phyloP scores from a whole-genome alignment of 1,140 invertebrate species.

The Bombus confusus region DNA sequence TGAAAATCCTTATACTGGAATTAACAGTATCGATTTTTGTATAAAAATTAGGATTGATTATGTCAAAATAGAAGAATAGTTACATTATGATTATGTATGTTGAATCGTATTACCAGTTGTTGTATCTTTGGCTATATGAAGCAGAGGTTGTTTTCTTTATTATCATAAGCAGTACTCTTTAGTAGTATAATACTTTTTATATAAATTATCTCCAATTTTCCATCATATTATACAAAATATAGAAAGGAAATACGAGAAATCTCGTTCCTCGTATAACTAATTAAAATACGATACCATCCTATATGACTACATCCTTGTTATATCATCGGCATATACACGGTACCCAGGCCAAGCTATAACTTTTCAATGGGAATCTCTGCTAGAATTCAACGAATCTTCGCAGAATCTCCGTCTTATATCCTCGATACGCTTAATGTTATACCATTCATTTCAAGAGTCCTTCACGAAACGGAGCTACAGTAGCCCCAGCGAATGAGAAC shows the following conservation, averaged over 20 bases:
- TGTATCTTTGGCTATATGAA: too few species aligned
- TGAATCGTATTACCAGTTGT: too few species aligned
- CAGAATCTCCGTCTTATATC: constrained; percentile 19
- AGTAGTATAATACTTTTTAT: not conserved
- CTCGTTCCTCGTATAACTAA: not conserved
- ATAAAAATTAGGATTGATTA: too few species aligned
- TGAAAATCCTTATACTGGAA: too few species aligned
- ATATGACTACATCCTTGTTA: not conserved
- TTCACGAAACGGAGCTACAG: constrained; percentile 14
- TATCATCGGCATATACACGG: not conserved
- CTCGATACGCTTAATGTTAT: constrained; percentile 56
- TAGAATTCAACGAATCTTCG: constrained; percentile 9
- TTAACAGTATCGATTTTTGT: too few species aligned
- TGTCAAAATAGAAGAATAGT: too few species aligned
- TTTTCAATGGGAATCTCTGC: constrained; percentile 28
- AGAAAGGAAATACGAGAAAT: not conserved
- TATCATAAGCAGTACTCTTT: too few species aligned
- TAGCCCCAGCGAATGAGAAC: not conserved
- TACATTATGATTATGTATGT: too few species aligned
- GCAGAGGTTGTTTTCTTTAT: too few species aligned
- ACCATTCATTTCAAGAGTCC: constrained; percentile 61
- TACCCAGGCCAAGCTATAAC: constrained; percentile 30
- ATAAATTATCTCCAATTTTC: not conserved
- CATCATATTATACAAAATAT: not conserved
- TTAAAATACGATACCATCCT: not conserved